phyloP scores from a whole-genome alignment of 2,888 invertebrate species.

The Spilosoma lubricipeda region DNA sequence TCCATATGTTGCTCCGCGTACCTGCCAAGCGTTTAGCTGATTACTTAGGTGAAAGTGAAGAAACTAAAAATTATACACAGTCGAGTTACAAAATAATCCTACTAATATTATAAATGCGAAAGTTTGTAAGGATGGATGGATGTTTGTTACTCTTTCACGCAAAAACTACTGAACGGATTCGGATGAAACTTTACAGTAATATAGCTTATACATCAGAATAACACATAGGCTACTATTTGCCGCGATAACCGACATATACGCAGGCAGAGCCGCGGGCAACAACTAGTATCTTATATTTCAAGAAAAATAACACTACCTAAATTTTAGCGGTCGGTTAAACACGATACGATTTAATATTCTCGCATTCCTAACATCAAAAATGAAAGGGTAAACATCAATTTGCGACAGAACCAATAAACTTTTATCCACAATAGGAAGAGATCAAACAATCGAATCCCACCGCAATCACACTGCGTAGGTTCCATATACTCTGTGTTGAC shows the following conservation, averaged over 20 bases:
- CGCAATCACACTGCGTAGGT: constrained; percentile 63
- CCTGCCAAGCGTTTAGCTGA: neutral
- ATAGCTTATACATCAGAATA: too few species aligned
- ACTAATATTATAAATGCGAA: too few species aligned
- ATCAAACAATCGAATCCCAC: constrained; percentile 75
- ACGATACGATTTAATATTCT: constrained; percentile 4
- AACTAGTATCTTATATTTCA: neutral
- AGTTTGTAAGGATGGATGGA: too few species aligned
- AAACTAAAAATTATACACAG: neutral
- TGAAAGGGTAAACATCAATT: constrained; percentile 52
- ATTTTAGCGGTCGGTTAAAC: neutral
- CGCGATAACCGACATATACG: too few species aligned
- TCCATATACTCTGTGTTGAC: constrained; percentile 78
- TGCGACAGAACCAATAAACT: constrained; percentile 65
- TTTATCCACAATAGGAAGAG: constrained; percentile 63
- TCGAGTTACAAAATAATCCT: neutral
- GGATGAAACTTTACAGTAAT: too few species aligned
- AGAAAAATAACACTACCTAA: neutral
- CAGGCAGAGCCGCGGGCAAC: too few species aligned
- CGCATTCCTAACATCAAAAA: constrained; percentile 32
- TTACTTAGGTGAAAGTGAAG: neutral
- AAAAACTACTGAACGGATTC: too few species aligned
- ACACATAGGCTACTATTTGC: too few species aligned
- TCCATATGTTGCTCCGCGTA: neutral
- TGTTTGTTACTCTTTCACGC: too few species aligned